Conservation (phyloP, 2,797 vertebrate species). For the Sebastolobus alascanus region DNA sequence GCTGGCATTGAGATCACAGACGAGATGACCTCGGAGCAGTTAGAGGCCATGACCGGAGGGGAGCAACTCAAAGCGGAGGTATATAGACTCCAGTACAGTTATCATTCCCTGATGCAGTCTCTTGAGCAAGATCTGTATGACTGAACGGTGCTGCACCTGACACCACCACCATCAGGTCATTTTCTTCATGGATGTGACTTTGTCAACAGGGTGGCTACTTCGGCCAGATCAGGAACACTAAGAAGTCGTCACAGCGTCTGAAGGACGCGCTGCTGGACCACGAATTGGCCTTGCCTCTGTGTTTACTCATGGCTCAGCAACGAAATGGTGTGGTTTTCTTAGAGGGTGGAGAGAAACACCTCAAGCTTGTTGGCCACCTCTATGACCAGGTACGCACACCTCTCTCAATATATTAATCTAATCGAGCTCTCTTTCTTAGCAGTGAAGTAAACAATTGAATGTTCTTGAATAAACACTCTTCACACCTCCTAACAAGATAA, state of each 20-base stretch:
- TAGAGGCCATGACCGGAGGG: conserved; percentile 99
- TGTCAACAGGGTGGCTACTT: conserved; percentile 95
- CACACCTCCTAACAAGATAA: neutral
- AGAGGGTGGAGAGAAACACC: conserved; percentile 97
- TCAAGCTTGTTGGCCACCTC: conserved; percentile 98
- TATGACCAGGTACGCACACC: conserved; percentile 93
- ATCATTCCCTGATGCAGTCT: neutral
- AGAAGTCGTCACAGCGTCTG: conserved; percentile 97
- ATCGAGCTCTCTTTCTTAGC: neutral
- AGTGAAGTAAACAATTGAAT: neutral
- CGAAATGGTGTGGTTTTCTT: conserved; percentile 97
- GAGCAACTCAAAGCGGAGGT: conserved; percentile 99
- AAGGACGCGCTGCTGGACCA: conserved; percentile 97
- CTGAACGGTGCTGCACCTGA: neutral
- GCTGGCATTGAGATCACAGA: conserved; percentile 99
- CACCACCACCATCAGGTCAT: too few relatives aligned
- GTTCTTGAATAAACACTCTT: neutral
- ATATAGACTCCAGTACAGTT: neutral
- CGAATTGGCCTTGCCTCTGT: conserved; percentile 95
- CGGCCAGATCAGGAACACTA: conserved; percentile 98
- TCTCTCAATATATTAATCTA: neutral
- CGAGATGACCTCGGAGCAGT: conserved; percentile 97
- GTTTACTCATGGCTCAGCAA: conserved; percentile 98
- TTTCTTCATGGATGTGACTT: neutral
- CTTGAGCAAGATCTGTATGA: neutral